Base-by-base conservation (phyloP, 2,888 invertebrate species). In the Trissoscelio sp. region DNA sequence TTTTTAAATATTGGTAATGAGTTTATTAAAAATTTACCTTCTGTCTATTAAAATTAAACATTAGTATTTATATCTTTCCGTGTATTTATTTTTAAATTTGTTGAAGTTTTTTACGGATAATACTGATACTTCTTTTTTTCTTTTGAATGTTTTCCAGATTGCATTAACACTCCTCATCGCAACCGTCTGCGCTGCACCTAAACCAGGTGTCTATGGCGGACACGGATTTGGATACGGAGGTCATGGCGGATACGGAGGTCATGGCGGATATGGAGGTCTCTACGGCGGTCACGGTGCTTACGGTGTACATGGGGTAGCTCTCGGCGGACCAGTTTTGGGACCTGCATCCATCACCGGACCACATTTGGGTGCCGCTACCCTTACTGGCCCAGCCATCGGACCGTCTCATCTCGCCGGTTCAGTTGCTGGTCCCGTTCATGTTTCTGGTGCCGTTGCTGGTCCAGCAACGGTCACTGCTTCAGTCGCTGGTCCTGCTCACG, bases 361-460 rank as follows among this genome's bases (percentile, higher is more conserved):
- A 3, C 89, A 89, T 44, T 73, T 88, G 0, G 91, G 91, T 28
- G 82, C 86, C 0, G 79, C 89, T 0, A 78, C 84, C 7, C 84
- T 91, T 11, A 85, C 89, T 39, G 91, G 88, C 11, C 91, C 91
- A 11, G 85, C 84, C 9, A 88, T 89, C 57, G 91, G 91, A 22
- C 88, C 91, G 0, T 85, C 89, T 3, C 88, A 86, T 74, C 81
- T 90, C 0, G 86, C 90, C 7, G 91, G 91, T 3, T 87, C 91
- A 0, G 88, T 89, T 0, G 88, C 90, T 24, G 90, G 90, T 16
- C 88, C 90, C 0, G 89, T 85, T 6, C 90, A 89, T 28, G 91
- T 91, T 11, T 88, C 89, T n/a, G 91, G 91, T 0, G 90, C 91
- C 6, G 89, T 91, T 14, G 89, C 91, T 60, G 90, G 90, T 3